Conservation (phyloP, 2,888 invertebrate species). For the Tenthredo livida region DNA sequence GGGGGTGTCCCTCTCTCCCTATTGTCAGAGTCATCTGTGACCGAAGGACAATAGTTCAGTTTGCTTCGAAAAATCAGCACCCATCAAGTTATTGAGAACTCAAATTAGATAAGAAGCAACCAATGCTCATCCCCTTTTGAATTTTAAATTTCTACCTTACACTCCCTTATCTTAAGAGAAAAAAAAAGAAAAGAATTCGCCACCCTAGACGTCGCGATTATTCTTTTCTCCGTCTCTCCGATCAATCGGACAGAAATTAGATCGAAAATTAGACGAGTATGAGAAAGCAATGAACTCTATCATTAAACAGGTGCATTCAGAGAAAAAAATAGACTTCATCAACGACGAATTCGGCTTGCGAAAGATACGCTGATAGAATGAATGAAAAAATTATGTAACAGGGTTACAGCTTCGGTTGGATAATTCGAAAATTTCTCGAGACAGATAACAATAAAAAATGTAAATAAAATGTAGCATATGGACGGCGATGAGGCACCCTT, state of each 20-base stretch:
- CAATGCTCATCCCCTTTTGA: neutral
- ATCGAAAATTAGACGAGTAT: neutral
- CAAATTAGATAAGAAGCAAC: neutral
- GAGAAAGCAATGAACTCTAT: neutral
- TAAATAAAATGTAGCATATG: slow-evolving; percentile 33
- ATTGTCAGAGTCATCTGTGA: slow-evolving; percentile 43
- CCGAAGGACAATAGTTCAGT: slow-evolving; percentile 37
- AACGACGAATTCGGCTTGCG: neutral
- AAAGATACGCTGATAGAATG: neutral
- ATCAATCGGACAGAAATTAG: neutral
- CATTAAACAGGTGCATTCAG: neutral
- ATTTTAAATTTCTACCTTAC: neutral
- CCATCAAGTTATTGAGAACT: neutral
- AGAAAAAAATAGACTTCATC: neutral
- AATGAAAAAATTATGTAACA: neutral
- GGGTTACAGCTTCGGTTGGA: neutral
- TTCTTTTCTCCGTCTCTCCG: neutral
- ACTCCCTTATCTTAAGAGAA: neutral
- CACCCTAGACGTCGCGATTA: neutral
- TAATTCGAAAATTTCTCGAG: neutral
- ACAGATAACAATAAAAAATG: slow-evolving; percentile 13
- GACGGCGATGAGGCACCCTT: slow-evolving; percentile 14
- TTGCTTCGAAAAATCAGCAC: slow-evolving; percentile 4
- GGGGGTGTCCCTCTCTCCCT: slow-evolving; percentile 38
- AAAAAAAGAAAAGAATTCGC: neutral